Conservation (phyloP, 2,113 vertebrate genomes). For the Perccottus glenii region DNA sequence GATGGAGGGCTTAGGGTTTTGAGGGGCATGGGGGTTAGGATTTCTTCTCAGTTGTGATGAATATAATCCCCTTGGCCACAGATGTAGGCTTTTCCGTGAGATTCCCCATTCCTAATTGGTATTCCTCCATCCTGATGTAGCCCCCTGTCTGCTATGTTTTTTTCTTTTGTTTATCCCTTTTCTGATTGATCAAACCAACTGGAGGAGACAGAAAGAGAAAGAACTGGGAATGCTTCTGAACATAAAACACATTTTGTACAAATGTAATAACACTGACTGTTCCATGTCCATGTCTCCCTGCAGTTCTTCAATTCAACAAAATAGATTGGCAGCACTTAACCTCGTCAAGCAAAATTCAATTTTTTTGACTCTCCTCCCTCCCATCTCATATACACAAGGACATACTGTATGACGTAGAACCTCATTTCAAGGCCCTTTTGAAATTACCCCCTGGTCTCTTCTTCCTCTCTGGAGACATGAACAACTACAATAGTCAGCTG, state of each 20-base stretch:
- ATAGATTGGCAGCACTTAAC: slow-evolving; percentile 74
- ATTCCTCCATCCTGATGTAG: slow-evolving; percentile 53
- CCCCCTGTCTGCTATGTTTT: slow-evolving; percentile 26
- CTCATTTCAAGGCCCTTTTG: slow-evolving; percentile 64
- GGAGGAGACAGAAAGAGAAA: slow-evolving; percentile 10
- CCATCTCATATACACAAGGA: slow-evolving; percentile 37
- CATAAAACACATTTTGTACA: background rate
- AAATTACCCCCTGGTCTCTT: slow-evolving; percentile 50
- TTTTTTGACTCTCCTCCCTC: slow-evolving; percentile 33
- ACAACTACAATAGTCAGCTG: slow-evolving; percentile 38
- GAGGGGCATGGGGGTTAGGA: slow-evolving; percentile 67
- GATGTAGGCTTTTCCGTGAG: slow-evolving; percentile 61
- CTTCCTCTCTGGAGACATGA: slow-evolving; percentile 55
- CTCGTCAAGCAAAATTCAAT: slow-evolving; percentile 51
- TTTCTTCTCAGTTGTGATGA: slow-evolving; percentile 63
- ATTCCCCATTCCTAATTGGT: slow-evolving; percentile 65
- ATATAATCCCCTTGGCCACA: slow-evolving; percentile 68
- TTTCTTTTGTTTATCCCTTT: slow-evolving; percentile 13
- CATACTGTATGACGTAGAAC: slow-evolving; percentile 20
- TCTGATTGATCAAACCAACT: slow-evolving; percentile 46
- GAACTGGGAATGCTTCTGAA: background rate
- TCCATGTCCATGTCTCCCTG: slow-evolving; percentile 32
- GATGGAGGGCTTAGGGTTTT: slow-evolving; percentile 69
- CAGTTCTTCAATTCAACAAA: slow-evolving; percentile 55
- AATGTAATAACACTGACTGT: slow-evolving; percentile 1